Evolutionary conservation across 2,797 vertebrate species (phyloP).

Genomic region (Vipera ursinii): DNA sequence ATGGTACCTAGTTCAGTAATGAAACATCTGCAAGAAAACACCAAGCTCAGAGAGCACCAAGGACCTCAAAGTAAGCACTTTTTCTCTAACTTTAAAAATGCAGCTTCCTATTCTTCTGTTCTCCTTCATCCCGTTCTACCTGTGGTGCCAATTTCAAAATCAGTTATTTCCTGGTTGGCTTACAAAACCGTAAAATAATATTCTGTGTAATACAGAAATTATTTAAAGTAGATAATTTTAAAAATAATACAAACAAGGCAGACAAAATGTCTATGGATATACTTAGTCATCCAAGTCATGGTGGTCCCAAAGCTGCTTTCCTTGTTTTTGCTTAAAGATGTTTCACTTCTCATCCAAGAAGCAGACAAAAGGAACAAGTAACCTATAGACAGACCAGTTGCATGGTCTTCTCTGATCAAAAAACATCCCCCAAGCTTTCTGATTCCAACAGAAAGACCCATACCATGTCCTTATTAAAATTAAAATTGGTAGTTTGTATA

Average conservation of each 20-base stretch:
- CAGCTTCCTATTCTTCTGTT: not conserved
- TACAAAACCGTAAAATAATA: not conserved
- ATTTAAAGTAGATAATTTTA: not conserved
- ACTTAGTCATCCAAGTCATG: too few species aligned
- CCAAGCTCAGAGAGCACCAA: not conserved
- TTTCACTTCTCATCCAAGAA: not conserved
- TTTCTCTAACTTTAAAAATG: not conserved
- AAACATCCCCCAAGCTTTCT: not conserved
- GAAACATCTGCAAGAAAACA: not conserved
- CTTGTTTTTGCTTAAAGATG: not conserved
- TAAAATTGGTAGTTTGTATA: not conserved
- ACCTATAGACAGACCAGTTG: not conserved
- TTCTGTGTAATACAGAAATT: not conserved
- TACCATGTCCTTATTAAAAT: not conserved
- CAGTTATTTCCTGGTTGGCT: not conserved
- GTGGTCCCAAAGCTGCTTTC: not conserved
- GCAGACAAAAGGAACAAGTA: not conserved
- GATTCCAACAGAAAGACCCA: not conserved
- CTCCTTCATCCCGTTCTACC: not conserved
- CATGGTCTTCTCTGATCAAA: not conserved
- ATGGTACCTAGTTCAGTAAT: not conserved
- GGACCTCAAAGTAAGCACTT: not conserved
- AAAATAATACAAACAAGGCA: not conserved
- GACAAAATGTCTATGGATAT: not conserved
- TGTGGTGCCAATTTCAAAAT: not conserved